A percentile compares a stretch with the other conserved stretches of the same genome.
Conservation (phyloP, 2,113 vertebrate species). For the Barbus barbus region DNA sequence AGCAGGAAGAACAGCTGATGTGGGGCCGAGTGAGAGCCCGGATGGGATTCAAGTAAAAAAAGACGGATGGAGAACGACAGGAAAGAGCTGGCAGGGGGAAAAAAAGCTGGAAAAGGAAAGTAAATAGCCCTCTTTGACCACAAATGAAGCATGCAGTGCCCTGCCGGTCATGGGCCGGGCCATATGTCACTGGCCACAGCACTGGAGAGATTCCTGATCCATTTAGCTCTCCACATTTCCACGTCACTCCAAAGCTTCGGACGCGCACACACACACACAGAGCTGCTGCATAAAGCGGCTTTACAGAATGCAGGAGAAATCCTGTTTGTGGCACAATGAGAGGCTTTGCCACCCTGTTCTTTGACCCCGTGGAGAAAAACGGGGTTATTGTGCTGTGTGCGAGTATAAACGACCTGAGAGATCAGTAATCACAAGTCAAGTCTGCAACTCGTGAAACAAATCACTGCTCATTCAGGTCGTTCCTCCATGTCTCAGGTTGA, state of each 20-base stretch:
- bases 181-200: slow-evolving; percentile 37
- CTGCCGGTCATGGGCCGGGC: neutral
- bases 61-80: slow-evolving; percentile 26
- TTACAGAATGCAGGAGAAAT: slow-evolving; percentile 42
- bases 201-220: slow-evolving; percentile 41
- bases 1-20: slow-evolving; percentile 37
- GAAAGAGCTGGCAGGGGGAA: neutral
- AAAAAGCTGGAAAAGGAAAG: slow-evolving; percentile 15
- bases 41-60: slow-evolving; percentile 30
- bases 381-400: slow-evolving; percentile 1
- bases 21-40: slow-evolving; percentile 32
- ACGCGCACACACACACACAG: neutral
- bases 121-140: slow-evolving; percentile 33
- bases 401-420: neutral
- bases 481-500: neutral
- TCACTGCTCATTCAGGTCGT: neutral
- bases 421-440: neutral
- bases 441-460: slow-evolving; percentile 4
- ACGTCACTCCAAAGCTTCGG: slow-evolving; percentile 27
- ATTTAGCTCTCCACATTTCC: slow-evolving; percentile 39
- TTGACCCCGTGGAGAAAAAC: neutral
- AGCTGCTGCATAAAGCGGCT: slow-evolving; percentile 35
- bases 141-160: slow-evolving; percentile 25
- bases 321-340: slow-evolving; percentile 48
- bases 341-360: slow-evolving; percentile 33